Evolutionary conservation across 2,797 vertebrate genomes (phyloP), one percentile per base, ranked within the genome.

Genomic region (Gobio occitaniae): DNA sequence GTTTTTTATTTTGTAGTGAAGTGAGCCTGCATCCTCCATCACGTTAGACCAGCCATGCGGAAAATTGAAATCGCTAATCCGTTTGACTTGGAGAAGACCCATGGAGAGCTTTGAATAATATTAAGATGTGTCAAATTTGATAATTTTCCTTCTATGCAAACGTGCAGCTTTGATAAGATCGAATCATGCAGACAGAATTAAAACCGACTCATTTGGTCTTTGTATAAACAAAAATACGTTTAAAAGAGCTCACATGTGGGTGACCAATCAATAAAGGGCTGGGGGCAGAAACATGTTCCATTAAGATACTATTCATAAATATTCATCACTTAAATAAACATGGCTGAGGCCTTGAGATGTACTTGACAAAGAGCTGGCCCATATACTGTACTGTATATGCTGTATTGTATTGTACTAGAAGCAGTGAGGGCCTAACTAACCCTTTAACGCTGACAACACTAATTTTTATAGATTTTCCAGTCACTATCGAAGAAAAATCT

Each of bases 51-150:
- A 88, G 88, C 85, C 90, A 88, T 85, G 93, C 78, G 19, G 88
- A 74, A 93, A 94, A 94, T 92, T 92, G 91, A 88, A 92, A 85
- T 54, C 38, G 1, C 86, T 90, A 82, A 25, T 59, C 85, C 59
- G 85, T 66, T 68, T 66, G 76, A 78, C 74, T 81, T 84, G 13
- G 10, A 75, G 61, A 66, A 59, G 36, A 48, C 66, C 65, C 76
- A 81, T 52, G 3, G 78, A 81, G 77, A 82, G 69, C 79, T 80
- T 50, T 80, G 80, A 83, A 79, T 85, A 79, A 74, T 75, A 76
- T 48, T 29, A 77, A 80, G 71, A 85, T 56, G 17, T 50, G 75
- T 78, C 79, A 78, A 77, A 88, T 84, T 68, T 65, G 50, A 86
- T 84, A 38, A 47, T n/a, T 82, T 68, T 38, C 19, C 13, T 78